A percentile compares a stretch with the other conserved stretches of the same genome.
Conservation (phyloP, 2,113 vertebrate genomes). For the Murina feae region DNA sequence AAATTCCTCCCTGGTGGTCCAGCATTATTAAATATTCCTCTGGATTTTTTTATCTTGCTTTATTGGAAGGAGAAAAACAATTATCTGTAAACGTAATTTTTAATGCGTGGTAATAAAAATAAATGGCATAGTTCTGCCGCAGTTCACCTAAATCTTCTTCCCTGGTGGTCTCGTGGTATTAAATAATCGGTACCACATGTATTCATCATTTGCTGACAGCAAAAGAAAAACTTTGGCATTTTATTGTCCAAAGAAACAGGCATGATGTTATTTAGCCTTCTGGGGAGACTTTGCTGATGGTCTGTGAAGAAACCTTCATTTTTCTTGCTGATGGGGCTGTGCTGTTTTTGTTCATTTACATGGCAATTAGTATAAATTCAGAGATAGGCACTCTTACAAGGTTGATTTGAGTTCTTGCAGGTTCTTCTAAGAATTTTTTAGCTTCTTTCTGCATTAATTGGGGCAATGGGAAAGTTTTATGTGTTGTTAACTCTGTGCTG, state of each 20-base stretch:
- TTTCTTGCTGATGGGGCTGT: constrained; percentile 62
- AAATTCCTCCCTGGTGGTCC: constrained; percentile 85
- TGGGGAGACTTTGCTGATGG: constrained; percentile 68
- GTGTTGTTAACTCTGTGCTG: constrained; percentile 63
- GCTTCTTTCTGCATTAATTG: constrained; percentile 55
- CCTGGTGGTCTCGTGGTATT: constrained; percentile 89
- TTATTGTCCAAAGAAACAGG: constrained; percentile 83
- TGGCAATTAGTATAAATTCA: constrained; percentile 74
- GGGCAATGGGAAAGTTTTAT: constrained; percentile 58
- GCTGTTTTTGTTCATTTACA: constrained; percentile 73
- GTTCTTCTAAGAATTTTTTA: constrained; percentile 61
- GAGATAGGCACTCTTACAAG: constrained; percentile 64
- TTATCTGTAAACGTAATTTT: constrained; percentile 90
- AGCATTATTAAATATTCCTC: constrained; percentile 87
- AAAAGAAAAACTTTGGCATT: constrained; percentile 83
- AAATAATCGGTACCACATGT: constrained; percentile 87
- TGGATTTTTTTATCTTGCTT: constrained; percentile 81
- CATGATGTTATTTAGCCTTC: constrained; percentile 75
- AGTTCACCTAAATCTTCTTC: constrained; percentile 90
- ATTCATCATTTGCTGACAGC: constrained; percentile 88
- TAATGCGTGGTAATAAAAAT: constrained; percentile 90
- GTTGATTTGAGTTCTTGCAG: constrained; percentile 62
- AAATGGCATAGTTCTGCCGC: constrained; percentile 87
- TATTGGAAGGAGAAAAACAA: constrained; percentile 89
- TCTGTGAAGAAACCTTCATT: constrained; percentile 72